Conservation (phyloP, 1,140 invertebrate species). For the Brachystomella parvula region DNA sequence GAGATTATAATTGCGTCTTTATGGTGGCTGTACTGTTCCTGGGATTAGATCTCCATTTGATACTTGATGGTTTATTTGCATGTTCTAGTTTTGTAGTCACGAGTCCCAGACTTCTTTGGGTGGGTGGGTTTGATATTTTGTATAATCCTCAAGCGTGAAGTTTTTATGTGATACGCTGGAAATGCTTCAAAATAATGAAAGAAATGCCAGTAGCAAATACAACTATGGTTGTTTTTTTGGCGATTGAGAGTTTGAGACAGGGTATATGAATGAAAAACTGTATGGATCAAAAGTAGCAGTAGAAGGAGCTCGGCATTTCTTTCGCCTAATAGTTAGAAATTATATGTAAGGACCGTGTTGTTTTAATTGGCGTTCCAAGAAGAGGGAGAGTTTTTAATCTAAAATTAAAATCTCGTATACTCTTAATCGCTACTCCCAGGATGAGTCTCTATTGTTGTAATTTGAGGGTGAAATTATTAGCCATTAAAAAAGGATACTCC, state of each 20-base stretch:
- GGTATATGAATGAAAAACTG: background rate
- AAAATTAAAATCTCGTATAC: constrained; percentile 18
- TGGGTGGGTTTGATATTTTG: background rate
- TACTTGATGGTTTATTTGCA: constrained; percentile 29
- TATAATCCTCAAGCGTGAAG: background rate
- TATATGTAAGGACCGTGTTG: background rate
- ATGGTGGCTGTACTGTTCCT: constrained; percentile 24
- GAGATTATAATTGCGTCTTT: constrained; percentile 33
- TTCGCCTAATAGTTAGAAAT: background rate
- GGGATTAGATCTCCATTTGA: constrained; percentile 14
- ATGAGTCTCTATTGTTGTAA: background rate
- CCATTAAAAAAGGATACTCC: background rate
- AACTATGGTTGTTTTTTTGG: too few species aligned
- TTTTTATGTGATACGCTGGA: background rate
- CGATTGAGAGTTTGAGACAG: too few species aligned
- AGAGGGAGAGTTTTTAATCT: constrained; percentile 5
- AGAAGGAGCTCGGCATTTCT: background rate
- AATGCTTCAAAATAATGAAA: background rate
- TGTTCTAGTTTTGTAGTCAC: constrained; percentile 15
- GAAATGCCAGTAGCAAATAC: too few species aligned
- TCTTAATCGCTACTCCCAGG: background rate
- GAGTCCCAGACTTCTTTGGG: background rate
- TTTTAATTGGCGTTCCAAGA: background rate
- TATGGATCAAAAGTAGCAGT: background rate
- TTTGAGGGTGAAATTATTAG: background rate